Evolutionary conservation across 2,113 vertebrate genomes (phyloP), one percentile per base, ranked within the genome.

Genomic region (Pseudorectes ferrugineus): DNA sequence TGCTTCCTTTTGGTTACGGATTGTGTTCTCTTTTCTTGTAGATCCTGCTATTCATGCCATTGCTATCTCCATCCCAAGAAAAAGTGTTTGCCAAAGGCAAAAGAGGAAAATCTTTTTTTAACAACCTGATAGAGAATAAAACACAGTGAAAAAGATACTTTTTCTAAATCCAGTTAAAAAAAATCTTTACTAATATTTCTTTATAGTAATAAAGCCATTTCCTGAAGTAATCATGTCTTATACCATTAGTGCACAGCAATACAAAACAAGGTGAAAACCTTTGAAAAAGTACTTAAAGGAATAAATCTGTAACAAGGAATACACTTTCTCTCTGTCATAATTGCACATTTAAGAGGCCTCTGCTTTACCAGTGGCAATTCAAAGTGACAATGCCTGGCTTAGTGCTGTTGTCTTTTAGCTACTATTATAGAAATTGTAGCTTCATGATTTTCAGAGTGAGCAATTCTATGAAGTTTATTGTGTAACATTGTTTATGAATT

Each of bases 381-480:
- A 86, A 61, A 88, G 35, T 3, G 5, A 55, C 25, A 49, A 46
- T 35, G 51, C 31, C 62, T 59, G 13, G 40, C 29, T 93, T 74
- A 80, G 63, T 63, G 49, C 28, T 92, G n/a, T 94, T 84, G 26
- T 78, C 58, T 46, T 88, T 55, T 52, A 92, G 38, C 25, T 89
- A 18, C 61, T 58, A 17, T 71, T 59, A 52, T 1, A 84, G 84
- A 94, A 77, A 87, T 73, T 35, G 35, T 33, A 93, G 75, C 31
- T 83, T 59, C 57, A 80, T 68, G 40, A 25, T 74, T 92, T 93
- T 89, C 67, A 73, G 92, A 91, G 77, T 31, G 21, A 95, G 76
- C 63, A 77, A 58, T 95, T 88, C 91, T 63, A 93, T 59, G 28
- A 79, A 95, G 54, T 52, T 92, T 83, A 85, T 92, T 92, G 62